Evolutionary conservation across 2,797 vertebrate species (phyloP).

Genomic region (Peromyscus attwateri): DNA sequence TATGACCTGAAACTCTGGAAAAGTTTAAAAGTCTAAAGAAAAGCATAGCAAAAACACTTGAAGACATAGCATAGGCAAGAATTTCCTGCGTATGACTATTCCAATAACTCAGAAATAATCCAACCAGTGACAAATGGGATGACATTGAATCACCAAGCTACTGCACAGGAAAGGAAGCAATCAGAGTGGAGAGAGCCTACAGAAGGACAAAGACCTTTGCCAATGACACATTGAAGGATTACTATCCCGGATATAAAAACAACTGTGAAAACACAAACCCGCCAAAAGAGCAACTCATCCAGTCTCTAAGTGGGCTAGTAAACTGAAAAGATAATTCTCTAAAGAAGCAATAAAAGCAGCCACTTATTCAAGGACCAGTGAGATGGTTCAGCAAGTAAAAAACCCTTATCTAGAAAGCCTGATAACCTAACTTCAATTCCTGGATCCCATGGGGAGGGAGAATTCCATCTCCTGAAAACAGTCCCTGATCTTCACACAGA

Average conservation of each 20-base stretch:
- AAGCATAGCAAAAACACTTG: no score
- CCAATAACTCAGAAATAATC: neutral
- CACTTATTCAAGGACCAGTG: neutral
- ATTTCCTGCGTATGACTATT: neutral
- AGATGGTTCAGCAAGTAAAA: neutral
- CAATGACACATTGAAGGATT: neutral
- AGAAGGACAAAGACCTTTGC: neutral
- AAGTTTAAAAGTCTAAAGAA: no score
- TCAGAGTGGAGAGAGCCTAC: neutral
- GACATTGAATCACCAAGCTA: neutral
- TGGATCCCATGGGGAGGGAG: neutral
- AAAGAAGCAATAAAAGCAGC: neutral
- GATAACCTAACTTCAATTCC: neutral
- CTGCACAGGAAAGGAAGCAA: neutral
- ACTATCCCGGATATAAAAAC: neutral
- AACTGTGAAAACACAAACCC: neutral
- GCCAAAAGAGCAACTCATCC: neutral
- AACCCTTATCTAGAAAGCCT: neutral
- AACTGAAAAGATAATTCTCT: neutral
- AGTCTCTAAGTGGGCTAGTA: neutral
- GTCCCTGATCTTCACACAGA: neutral
- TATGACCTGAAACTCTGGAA: no score
- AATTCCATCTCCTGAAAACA: neutral
- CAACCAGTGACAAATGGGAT: neutral
- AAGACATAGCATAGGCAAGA: neutral